Evolutionary conservation across 2,888 invertebrate species (phyloP).

Genomic region (Lithophane semibrunnea): DNA sequence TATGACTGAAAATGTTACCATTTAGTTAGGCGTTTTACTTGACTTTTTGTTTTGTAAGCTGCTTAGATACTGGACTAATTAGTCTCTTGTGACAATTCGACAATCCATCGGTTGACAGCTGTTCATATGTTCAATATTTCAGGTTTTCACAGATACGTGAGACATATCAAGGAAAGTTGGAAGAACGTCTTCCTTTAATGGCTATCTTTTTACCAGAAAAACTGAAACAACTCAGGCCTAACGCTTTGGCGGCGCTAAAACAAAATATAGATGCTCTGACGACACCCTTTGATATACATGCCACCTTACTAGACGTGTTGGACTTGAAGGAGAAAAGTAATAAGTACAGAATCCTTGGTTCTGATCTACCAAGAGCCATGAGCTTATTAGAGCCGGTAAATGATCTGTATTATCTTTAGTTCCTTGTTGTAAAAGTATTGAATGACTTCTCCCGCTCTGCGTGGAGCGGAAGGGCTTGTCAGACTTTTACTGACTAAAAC

Average conservation of each 20-base stretch:
- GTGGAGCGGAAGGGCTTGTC: too few species aligned
- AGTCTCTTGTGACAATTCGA: too few species aligned
- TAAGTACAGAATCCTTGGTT: conserved; percentile 82
- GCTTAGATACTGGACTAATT: background rate
- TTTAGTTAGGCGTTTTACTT: background rate
- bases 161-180: conserved; percentile 97
- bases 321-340: conserved; percentile 82
- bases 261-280: conserved; percentile 93
- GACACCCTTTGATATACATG: conserved; percentile 97
- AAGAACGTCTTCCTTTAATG: conserved; percentile 97
- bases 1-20: too few species aligned
- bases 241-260: conserved; percentile 91
- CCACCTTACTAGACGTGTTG: conserved; percentile 91
- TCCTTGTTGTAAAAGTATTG: background rate
- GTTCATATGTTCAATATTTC: conserved; percentile 31
- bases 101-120: background rate
- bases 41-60: background rate
- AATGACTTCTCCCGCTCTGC: too few species aligned
- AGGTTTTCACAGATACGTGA: conserved; percentile 95
- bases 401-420: background rate
- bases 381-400: conserved; percentile 91
- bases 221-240: conserved; percentile 91
- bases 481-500: too few species aligned
- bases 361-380: conserved; percentile 90
- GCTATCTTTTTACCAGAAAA: conserved; percentile 94